phyloP scores from a whole-genome alignment of 37 sponge, comb jelly and placozoan species.

The Crambe crambe region DNA sequence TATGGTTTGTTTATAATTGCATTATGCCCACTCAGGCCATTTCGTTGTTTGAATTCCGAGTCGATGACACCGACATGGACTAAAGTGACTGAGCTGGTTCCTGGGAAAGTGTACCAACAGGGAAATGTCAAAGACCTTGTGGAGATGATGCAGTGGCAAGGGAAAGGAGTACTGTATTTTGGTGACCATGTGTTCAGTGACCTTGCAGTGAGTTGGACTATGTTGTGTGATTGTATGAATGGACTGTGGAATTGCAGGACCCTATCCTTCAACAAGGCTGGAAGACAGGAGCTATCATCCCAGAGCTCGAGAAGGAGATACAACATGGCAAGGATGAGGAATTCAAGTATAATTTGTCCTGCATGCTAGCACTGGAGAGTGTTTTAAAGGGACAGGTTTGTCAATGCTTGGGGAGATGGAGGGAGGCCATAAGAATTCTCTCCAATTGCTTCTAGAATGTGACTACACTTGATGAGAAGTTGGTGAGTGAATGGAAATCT shows the following conservation, averaged over 20 bases:
- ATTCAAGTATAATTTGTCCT: constrained; percentile 46
- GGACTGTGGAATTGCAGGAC: constrained; percentile 52
- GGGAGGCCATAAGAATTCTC: not conserved
- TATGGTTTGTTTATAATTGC: no score
- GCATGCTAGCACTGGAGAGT: constrained; percentile 67
- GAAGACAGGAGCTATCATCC: constrained; percentile 95
- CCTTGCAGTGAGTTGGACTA: constrained; percentile 90
- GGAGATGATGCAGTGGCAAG: constrained; percentile 81
- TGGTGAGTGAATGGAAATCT: constrained; percentile 51
- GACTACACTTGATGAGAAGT: not conserved
- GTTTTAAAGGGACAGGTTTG: constrained; percentile 60
- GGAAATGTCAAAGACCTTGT: constrained; percentile 88
- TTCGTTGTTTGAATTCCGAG: constrained; percentile 51
- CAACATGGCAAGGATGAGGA: constrained; percentile 20
- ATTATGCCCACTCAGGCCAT: constrained; percentile 77
- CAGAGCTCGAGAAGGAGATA: constrained; percentile 89
- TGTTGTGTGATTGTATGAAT: not conserved
- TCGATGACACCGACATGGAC: constrained; percentile 61
- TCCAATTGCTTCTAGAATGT: not conserved
- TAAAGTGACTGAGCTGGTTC: constrained; percentile 47
- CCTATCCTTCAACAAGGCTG: constrained; percentile 84
- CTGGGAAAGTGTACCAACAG: constrained; percentile 70
- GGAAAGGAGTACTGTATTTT: constrained; percentile 85
- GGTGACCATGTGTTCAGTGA: constrained; percentile 98
- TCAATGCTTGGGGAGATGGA: not conserved